These are phyloP conservation scores for Aphaenogaster rudis DNA, from an alignment of 1,140 invertebrate species.

Conservation along the genomic window DNA sequence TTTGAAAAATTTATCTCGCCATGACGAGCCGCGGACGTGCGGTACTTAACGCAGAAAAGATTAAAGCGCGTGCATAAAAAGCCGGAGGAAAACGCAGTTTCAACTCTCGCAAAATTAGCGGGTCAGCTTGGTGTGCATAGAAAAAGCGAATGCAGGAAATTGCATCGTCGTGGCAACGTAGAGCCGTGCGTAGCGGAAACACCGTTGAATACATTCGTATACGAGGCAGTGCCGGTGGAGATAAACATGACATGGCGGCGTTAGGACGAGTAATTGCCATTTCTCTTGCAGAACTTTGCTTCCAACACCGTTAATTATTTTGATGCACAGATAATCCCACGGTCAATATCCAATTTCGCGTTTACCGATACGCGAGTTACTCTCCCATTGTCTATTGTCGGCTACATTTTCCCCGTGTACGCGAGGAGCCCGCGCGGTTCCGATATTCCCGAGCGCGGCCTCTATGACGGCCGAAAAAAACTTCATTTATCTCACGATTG, in stretches of 20 bases:
- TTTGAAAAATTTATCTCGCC: conserved; percentile 53
- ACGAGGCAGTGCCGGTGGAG: conserved; percentile 15
- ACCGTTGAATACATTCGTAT: conserved; percentile 14
- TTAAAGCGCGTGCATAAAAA: conserved; percentile 50
- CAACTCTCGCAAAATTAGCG: conserved; percentile 51
- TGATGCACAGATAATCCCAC: conserved; percentile 74
- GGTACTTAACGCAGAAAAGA: conserved; percentile 55
- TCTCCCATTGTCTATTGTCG: conserved; percentile 54
- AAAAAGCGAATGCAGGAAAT: conserved; percentile 51
- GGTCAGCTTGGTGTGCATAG: conserved; percentile 7
- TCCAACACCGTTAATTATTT: conserved; percentile 74
- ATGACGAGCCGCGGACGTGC: conserved; percentile 28
- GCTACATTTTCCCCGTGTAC: conserved; percentile 21
- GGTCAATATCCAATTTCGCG: conserved; percentile 73
- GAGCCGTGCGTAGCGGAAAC: conserved; percentile 14
- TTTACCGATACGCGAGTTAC: conserved; percentile 69
- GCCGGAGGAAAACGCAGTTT: conserved; percentile 30
- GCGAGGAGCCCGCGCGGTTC: not conserved
- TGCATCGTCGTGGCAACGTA: conserved; percentile 42
- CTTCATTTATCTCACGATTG: conserved; percentile 67
- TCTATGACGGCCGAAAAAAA: conserved; percentile 48
- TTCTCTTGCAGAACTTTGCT: conserved; percentile 76
- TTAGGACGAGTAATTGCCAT: conserved; percentile 61
- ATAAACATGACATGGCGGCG: conserved; percentile 52
- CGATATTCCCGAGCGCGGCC: not conserved